These are phyloP conservation scores for Parnassius orleans DNA, from an alignment of 2,888 invertebrate genomes.

Conservation along the genomic window DNA sequence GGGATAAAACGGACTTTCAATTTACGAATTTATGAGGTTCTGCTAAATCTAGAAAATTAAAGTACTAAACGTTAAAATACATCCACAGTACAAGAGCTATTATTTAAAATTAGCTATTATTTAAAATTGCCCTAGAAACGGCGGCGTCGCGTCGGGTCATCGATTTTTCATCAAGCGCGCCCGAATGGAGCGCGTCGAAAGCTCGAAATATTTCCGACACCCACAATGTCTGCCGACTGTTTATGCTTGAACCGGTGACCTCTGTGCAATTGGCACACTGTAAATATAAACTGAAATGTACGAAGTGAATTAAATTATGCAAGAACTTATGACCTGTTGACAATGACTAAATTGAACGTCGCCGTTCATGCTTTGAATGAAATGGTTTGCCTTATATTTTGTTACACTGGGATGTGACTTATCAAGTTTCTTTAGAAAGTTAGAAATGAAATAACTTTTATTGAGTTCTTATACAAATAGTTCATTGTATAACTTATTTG, in stretches of 20 bases:
- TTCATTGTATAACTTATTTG: too few relatives aligned
- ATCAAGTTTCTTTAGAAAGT: too few relatives aligned
- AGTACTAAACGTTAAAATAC: neutral
- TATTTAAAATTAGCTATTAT: conserved; percentile 1
- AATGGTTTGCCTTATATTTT: too few relatives aligned
- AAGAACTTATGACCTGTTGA: neutral
- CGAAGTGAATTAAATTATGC: neutral
- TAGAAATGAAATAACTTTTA: too few relatives aligned
- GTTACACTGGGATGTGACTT: too few relatives aligned
- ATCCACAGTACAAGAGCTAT: neutral
- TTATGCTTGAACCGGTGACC: conserved; percentile 14
- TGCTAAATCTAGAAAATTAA: too few relatives aligned
- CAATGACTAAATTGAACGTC: too few relatives aligned
- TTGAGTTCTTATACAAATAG: too few relatives aligned
- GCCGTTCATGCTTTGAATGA: too few relatives aligned
- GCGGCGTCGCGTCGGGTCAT: conserved; percentile 20
- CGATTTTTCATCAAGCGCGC: conserved; percentile 23
- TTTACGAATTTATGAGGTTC: too few relatives aligned
- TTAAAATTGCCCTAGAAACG: conserved; percentile 15
- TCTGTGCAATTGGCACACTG: neutral
- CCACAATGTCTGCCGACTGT: conserved; percentile 7
- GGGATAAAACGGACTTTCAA: too few relatives aligned
- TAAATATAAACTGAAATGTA: conserved; percentile 13
- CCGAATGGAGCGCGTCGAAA: neutral
- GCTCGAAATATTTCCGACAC: conserved; percentile 10